A percentile compares a stretch with the other conserved stretches of the same genome.
Evolutionary conservation across 2,113 vertebrate genomes (phyloP).

Genomic region (Campylomormyrus tamandua): DNA sequence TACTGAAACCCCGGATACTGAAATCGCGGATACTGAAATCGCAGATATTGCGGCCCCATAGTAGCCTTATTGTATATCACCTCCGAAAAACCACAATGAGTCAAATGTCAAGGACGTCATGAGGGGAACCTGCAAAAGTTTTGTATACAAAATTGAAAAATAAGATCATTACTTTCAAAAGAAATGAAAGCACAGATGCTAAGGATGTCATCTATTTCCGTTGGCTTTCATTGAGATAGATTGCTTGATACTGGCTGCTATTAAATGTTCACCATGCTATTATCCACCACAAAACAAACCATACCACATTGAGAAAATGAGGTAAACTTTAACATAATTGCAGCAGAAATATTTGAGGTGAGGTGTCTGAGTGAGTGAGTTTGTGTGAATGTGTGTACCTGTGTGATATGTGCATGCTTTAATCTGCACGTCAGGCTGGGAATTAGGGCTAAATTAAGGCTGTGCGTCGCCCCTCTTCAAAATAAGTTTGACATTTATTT

Average conservation of each 20-base stretch:
- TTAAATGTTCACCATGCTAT: slow-evolving; percentile 54
- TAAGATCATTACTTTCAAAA: not conserved
- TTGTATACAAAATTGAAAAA: not conserved
- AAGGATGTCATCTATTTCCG: not conserved
- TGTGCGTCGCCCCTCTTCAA: slow-evolving; percentile 62
- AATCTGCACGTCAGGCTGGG: not conserved
- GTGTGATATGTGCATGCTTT: not conserved
- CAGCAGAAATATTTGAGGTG: slow-evolving; percentile 59
- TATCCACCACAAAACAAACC: slow-evolving; percentile 53
- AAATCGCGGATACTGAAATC: too few relatives aligned
- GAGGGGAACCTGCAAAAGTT: not conserved
- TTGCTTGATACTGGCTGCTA: slow-evolving; percentile 40
- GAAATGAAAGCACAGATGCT: not conserved
- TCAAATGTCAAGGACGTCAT: not conserved
- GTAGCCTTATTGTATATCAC: too few relatives aligned
- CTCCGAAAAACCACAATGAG: not conserved
- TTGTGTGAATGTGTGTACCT: not conserved
- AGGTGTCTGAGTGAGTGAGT: slow-evolving; percentile 20
- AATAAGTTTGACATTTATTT: slow-evolving; percentile 56
- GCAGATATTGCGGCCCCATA: too few relatives aligned
- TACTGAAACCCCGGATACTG: too few relatives aligned
- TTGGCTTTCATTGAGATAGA: slow-evolving; percentile 11
- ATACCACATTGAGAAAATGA: slow-evolving; percentile 62
- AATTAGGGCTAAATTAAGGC: slow-evolving; percentile 54
- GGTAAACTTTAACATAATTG: slow-evolving; percentile 69